Evolutionary conservation across 1,140 invertebrate species (phyloP).

Genomic region (Drosophila mauritiana): DNA sequence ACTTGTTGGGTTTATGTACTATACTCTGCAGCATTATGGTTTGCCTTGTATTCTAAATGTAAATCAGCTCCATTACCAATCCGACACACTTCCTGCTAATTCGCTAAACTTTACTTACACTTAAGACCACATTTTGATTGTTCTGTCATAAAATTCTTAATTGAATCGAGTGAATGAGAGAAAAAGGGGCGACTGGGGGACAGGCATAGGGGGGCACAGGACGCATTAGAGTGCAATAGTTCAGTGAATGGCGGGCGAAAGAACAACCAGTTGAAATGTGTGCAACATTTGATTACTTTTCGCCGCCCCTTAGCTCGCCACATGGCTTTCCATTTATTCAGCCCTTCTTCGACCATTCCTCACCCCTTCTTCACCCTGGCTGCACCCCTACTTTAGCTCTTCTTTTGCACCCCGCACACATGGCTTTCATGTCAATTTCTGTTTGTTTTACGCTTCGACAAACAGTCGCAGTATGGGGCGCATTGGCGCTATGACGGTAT

Average conservation of each 20-base stretch:
- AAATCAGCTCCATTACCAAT: not conserved
- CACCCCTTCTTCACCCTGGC: not conserved
- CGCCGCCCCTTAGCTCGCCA: slow-evolving; percentile 16
- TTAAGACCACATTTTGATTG: slow-evolving; percentile 9
- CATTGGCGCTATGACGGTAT: not conserved
- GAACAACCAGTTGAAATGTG: slow-evolving; percentile 52
- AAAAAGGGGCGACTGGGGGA: not conserved
- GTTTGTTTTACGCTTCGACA: slow-evolving; percentile 71
- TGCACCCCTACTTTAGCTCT: not conserved
- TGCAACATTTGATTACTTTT: slow-evolving; percentile 75
- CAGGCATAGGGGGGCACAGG: slow-evolving; percentile 5
- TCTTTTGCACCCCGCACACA: slow-evolving; percentile 1
- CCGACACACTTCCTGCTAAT: not conserved
- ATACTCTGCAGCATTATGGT: no score
- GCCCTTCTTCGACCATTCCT: not conserved
- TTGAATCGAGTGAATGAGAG: not conserved
- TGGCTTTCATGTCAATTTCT: slow-evolving; percentile 70
- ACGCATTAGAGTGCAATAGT: slow-evolving; percentile 29
- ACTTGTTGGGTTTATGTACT: not conserved
- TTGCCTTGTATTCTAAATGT: not conserved
- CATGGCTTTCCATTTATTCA: not conserved
- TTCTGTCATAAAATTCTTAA: slow-evolving; percentile 1
- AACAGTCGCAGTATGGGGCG: slow-evolving; percentile 49
- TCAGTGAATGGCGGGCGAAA: not conserved
- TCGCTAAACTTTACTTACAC: not conserved